phyloP scores from a whole-genome alignment of 2,113 vertebrate genomes.

The Glaucidium brasilianum region DNA sequence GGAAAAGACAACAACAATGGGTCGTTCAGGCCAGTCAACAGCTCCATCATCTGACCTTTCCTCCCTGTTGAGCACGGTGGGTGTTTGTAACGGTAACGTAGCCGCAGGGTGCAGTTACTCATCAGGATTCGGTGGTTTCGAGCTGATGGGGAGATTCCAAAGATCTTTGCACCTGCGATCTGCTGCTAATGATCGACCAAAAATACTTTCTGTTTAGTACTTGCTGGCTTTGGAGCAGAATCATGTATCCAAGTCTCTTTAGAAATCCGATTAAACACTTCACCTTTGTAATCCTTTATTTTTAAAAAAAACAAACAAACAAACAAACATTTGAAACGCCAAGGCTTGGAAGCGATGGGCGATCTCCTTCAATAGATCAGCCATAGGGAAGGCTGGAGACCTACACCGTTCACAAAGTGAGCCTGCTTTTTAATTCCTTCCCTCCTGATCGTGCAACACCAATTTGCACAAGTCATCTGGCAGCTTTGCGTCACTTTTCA shows the following conservation, averaged over 20 bases:
- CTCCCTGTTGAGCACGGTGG: not conserved
- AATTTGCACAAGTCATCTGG: accelerated
- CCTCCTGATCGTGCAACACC: not conserved
- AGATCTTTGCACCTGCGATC: not conserved
- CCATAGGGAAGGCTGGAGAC: not conserved
- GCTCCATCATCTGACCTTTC: not conserved
- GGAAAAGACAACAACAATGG: too few species aligned
- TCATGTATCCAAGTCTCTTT: not conserved
- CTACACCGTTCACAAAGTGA: accelerated
- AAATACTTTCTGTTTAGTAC: not conserved
- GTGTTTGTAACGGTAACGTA: not conserved
- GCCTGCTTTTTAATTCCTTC: not conserved
- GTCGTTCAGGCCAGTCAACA: not conserved
- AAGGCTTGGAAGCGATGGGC: not conserved
- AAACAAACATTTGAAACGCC: not conserved
- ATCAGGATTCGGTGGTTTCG: accelerated
- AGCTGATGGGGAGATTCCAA: not conserved
- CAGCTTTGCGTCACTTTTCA: not conserved
- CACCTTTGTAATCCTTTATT: not conserved
- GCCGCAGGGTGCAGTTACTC: accelerated
- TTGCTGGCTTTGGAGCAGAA: not conserved
- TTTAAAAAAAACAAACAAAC: too few species aligned
- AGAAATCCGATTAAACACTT: not conserved
- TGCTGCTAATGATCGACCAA: not conserved
- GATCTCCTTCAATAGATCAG: not conserved